Conservation (phyloP, 2,113 vertebrate genomes). For the Illadopsis cleaveri region DNA sequence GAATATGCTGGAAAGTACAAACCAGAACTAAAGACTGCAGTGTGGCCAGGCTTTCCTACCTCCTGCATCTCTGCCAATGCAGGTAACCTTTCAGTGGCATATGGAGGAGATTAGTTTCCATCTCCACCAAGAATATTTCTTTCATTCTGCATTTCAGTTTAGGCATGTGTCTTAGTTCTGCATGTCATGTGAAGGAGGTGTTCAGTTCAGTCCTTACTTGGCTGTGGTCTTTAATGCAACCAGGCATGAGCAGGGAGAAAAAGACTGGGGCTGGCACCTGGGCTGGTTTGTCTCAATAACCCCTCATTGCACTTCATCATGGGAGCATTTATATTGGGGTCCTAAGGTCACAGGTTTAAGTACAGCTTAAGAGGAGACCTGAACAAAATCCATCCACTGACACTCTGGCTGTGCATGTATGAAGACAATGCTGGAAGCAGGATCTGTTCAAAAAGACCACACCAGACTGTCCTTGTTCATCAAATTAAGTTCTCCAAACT, state of each 20-base stretch:
- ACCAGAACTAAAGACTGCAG: background rate
- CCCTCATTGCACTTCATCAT: background rate
- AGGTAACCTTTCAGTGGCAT: background rate
- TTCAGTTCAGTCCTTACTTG: background rate
- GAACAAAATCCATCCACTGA: slow-evolving; percentile 29
- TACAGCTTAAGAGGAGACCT: background rate
- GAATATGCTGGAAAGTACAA: background rate
- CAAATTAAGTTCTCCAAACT: background rate
- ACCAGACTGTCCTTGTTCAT: background rate
- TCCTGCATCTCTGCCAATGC: background rate
- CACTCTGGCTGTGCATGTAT: background rate
- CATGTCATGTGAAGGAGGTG: background rate
- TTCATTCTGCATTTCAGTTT: background rate
- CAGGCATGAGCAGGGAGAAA: background rate
- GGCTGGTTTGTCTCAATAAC: slow-evolving; percentile 50
- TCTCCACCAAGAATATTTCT: background rate
- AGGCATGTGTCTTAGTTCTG: background rate
- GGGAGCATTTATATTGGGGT: slow-evolving; percentile 8
- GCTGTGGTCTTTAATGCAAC: background rate
- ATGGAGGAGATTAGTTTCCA: background rate
- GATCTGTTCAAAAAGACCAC: background rate
- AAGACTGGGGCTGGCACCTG: background rate
- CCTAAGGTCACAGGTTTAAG: slow-evolving; percentile 44
- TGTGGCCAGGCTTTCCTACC: background rate
- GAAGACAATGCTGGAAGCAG: background rate